These are phyloP conservation scores for Congeria kusceri DNA, from an alignment of 2,888 invertebrate genomes.

Conservation along the genomic window DNA sequence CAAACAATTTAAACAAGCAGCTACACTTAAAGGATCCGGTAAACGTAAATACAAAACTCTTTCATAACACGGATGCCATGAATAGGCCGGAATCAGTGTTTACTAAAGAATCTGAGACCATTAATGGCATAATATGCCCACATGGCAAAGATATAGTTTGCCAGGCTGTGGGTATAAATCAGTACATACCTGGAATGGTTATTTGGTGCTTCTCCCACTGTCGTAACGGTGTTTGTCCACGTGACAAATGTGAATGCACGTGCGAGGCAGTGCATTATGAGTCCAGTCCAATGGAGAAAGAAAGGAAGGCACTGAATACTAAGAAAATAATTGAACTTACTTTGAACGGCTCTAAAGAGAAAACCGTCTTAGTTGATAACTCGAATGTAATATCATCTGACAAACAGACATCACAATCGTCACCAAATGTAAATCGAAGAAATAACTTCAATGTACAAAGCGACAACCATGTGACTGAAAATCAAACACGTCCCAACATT, in stretches of 20 bases:
- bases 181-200: slow-evolving; percentile 47
- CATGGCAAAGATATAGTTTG: slow-evolving; percentile 31
- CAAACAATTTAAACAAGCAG: too few species aligned
- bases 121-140: background rate
- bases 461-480: too few species aligned
- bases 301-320: background rate
- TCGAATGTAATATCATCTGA: background rate
- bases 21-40: too few species aligned
- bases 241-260: slow-evolving; percentile 38
- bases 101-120: too few species aligned
- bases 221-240: slow-evolving; percentile 40
- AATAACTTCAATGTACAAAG: too few species aligned
- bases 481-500: too few species aligned
- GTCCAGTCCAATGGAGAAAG: background rate
- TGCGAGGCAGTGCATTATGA: slow-evolving; percentile 1
- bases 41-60: too few species aligned
- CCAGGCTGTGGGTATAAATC: slow-evolving; percentile 33
- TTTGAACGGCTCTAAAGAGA: slow-evolving; percentile 17
- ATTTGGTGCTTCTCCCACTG: slow-evolving; percentile 60
- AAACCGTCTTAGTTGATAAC: background rate
- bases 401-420: too few species aligned
- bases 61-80: too few species aligned
- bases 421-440: too few species aligned
- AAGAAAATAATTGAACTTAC: slow-evolving; percentile 19
- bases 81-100: too few species aligned